A percentile compares a stretch with the other conserved stretches of the same genome.
These are phyloP conservation scores for Amphipoea oculea DNA, from an alignment of 2,888 invertebrate genomes.

Conservation along the genomic window DNA sequence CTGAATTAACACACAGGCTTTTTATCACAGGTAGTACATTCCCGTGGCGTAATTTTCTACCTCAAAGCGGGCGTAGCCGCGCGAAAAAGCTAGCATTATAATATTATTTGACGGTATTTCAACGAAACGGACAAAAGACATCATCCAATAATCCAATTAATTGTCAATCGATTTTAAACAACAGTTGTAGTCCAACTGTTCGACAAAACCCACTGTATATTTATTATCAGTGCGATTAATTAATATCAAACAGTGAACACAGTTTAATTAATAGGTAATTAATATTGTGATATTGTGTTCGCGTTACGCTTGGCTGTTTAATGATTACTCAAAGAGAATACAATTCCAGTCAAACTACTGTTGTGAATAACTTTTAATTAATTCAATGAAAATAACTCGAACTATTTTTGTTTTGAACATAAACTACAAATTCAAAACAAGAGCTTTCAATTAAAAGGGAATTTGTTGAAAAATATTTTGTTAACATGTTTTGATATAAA, in stretches of 20 bases:
- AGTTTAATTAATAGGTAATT: conserved; percentile 61
- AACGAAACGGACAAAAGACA: background rate
- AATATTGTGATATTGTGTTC: conserved; percentile 55
- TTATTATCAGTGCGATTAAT: conserved; percentile 51
- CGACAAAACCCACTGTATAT: conserved; percentile 14
- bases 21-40: background rate
- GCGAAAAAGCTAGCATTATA: too few relatives aligned
- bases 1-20: background rate
- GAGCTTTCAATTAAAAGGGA: background rate
- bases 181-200: conserved; percentile 14
- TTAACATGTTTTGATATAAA: background rate
- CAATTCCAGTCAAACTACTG: conserved; percentile 32
- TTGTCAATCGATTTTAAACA: conserved; percentile 15
- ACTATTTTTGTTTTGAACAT: conserved; percentile 23
- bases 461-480: background rate
- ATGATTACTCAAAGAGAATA: conserved; percentile 51
- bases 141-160: conserved; percentile 12
- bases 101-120: too few relatives aligned
- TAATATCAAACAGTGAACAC: conserved; percentile 56
- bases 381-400: conserved; percentile 32
- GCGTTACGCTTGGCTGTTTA: conserved; percentile 43
- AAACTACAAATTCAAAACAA: conserved; percentile 28
- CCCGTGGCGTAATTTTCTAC: background rate
- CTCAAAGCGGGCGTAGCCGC: too few relatives aligned
- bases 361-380: conserved; percentile 41